A percentile compares a stretch with the other conserved stretches of the same genome.
These are phyloP conservation scores for Hoplostethus mediterraneus DNA, from an alignment of 2,797 vertebrate genomes.

Conservation along the genomic window DNA sequence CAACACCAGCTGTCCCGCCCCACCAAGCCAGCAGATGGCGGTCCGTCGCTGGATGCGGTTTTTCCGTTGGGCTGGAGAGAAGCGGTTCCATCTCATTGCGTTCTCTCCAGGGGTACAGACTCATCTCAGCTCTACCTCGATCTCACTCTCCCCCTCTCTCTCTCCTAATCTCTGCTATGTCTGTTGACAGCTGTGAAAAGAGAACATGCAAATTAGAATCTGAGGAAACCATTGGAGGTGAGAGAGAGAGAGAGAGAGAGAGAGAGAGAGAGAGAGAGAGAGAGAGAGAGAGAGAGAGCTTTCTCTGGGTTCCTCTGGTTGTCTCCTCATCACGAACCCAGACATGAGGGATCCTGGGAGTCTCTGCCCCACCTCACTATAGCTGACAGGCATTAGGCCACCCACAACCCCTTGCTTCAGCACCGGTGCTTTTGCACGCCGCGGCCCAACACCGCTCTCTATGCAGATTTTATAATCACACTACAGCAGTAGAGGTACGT, in stretches of 20 bases:
- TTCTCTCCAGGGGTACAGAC: slow-evolving; percentile 54
- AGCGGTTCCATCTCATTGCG: slow-evolving; percentile 68
- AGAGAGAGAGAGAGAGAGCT: too few species aligned
- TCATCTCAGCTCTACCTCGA: slow-evolving; percentile 42
- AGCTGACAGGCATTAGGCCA: slow-evolving; percentile 75
- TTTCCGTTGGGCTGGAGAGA: slow-evolving; percentile 38
- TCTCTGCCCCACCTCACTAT: slow-evolving; percentile 63
- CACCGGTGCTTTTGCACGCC: slow-evolving; percentile 50
- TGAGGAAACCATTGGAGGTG: slow-evolving; percentile 46
- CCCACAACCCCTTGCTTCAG: slow-evolving; percentile 60
- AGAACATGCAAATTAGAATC: slow-evolving; percentile 73
- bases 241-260: slow-evolving; percentile 17
- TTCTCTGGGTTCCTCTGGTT: slow-evolving; percentile 61
- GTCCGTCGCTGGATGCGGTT: slow-evolving; percentile 45
- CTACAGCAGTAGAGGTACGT: slow-evolving; percentile 57
- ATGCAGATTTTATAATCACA: slow-evolving; percentile 83
- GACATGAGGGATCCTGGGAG: slow-evolving; percentile 57
- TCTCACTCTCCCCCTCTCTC: slow-evolving; percentile 30
- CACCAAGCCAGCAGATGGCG: slow-evolving; percentile 82
- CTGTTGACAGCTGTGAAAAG: slow-evolving; percentile 73
- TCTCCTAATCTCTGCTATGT: slow-evolving; percentile 61
- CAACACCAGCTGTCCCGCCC: slow-evolving; percentile 97
- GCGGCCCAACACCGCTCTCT: slow-evolving; percentile 62
- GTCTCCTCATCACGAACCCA: slow-evolving; percentile 56
- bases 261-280: slow-evolving; percentile 19